A percentile compares a stretch with the other conserved stretches of the same genome.
Conservation (phyloP, 2,888 invertebrate genomes). For the Poecilobothrus nobilitatus region DNA sequence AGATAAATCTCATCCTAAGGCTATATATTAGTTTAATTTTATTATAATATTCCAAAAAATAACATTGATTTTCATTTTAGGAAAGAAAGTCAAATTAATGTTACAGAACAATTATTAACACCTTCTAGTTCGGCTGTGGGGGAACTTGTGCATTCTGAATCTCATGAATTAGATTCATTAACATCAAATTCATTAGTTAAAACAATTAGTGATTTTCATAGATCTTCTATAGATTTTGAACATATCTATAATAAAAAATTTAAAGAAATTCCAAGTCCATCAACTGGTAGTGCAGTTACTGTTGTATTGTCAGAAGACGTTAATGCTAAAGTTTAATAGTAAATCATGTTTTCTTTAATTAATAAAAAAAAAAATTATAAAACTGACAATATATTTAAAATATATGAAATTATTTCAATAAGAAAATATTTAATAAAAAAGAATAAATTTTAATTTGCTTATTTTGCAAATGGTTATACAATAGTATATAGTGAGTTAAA, state of each 20-base stretch:
- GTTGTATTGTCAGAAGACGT: conserved; percentile 54
- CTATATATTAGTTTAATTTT: background rate
- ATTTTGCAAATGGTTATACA: no score
- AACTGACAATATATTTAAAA: no score
- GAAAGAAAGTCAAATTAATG: conserved; percentile 39
- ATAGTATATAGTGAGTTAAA: no score
- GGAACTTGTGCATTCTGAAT: conserved; percentile 40
- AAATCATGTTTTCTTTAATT: no score
- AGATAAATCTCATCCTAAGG: no score
- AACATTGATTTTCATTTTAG: conserved; percentile 24
- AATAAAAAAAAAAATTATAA: background rate
- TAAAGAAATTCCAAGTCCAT: conserved; percentile 47
- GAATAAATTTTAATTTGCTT: no score
- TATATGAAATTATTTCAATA: no score
- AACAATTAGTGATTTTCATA: conserved; percentile 37
- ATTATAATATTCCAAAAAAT: background rate
- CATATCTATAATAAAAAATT: conserved; percentile 29
- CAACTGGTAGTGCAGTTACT: conserved; percentile 57
- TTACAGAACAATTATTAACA: conserved; percentile 41
- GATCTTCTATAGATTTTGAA: conserved; percentile 34
- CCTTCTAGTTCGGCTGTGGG: conserved; percentile 43
- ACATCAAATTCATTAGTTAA: conserved; percentile 41
- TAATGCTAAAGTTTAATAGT: conserved; percentile 13
- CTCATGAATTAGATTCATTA: conserved; percentile 42
- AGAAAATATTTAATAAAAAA: no score